Evolutionary conservation across 2,888 invertebrate species (phyloP).

Genomic region (Metalampra italica): DNA sequence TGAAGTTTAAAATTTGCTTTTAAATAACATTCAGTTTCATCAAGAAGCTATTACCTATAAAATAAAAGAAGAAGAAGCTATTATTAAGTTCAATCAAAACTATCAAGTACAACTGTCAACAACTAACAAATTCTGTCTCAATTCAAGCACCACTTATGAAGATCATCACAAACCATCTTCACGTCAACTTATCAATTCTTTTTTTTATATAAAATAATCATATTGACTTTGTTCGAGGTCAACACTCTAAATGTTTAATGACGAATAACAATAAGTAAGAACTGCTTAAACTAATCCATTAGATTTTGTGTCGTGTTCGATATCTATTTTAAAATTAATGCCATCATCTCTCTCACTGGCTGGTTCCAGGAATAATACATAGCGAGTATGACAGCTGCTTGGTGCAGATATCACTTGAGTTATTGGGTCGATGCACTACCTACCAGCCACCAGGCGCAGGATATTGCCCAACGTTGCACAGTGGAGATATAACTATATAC

Average conservation of each 20-base stretch:
- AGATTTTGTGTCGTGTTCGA: neutral
- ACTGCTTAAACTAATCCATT: neutral
- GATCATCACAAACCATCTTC: neutral
- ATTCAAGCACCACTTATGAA: neutral
- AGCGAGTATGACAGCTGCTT: neutral
- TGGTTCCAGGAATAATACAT: neutral
- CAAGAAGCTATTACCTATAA: too few species aligned
- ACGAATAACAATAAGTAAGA: neutral
- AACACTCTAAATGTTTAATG: too few species aligned
- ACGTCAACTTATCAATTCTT: neutral
- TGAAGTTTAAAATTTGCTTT: too few species aligned
- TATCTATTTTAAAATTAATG: neutral
- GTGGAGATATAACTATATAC: constrained; percentile 10
- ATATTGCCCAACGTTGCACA: constrained; percentile 15
- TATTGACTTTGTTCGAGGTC: too few species aligned
- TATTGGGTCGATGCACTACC: constrained; percentile 40
- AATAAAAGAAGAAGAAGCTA: too few species aligned
- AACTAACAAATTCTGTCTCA: neutral
- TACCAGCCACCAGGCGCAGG: constrained; percentile 31
- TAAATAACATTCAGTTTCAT: too few species aligned
- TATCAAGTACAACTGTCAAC: too few species aligned
- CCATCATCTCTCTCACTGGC: too few species aligned
- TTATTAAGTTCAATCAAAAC: too few species aligned
- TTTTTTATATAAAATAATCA: too few species aligned
- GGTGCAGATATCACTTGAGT: constrained; percentile 32